These are phyloP conservation scores for Xanthorhoe designata DNA, from an alignment of 2,888 invertebrate genomes.

Conservation along the genomic window DNA sequence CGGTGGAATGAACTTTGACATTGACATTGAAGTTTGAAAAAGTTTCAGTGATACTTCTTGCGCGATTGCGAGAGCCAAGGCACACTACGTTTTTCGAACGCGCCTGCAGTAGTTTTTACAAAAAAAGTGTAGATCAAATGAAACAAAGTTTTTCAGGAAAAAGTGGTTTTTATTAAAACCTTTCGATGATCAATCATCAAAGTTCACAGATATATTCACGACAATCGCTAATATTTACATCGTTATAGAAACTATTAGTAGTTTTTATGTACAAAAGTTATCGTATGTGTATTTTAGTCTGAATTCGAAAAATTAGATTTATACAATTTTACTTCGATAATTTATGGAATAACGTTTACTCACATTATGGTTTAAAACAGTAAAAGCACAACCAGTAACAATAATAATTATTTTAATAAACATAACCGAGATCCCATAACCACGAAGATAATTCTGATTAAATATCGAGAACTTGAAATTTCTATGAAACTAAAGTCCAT, in stretches of 20 bases:
- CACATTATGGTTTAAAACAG: not conserved
- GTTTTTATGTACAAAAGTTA: conserved; percentile 30
- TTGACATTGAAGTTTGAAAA: not conserved
- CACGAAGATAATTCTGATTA: conserved; percentile 15
- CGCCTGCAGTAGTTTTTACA: no score
- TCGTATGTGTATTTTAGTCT: conserved; percentile 5
- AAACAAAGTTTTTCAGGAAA: conserved; percentile 60
- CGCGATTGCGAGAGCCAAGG: no score
- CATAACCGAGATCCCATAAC: conserved; percentile 12
- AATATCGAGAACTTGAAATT: conserved; percentile 17
- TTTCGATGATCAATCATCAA: conserved; percentile 59
- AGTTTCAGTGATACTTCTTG: not conserved
- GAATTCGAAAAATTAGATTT: conserved; percentile 18
- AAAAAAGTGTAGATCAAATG: conserved; percentile 28
- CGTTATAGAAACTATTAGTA: conserved; percentile 46
- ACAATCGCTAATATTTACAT: conserved; percentile 70
- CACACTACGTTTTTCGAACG: no score
- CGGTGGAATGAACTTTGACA: not conserved
- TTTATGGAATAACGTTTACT: conserved; percentile 1
- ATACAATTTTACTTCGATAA: conserved; percentile 10
- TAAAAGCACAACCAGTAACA: conserved; percentile 25
- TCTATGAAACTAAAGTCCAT: conserved; percentile 26
- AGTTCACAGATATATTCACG: conserved; percentile 73
- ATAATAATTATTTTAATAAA: conserved; percentile 1
- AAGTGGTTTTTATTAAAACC: conserved; percentile 77